Evolutionary conservation across 2,113 vertebrate species (phyloP).

Genomic region (Planiliza haematocheilus): DNA sequence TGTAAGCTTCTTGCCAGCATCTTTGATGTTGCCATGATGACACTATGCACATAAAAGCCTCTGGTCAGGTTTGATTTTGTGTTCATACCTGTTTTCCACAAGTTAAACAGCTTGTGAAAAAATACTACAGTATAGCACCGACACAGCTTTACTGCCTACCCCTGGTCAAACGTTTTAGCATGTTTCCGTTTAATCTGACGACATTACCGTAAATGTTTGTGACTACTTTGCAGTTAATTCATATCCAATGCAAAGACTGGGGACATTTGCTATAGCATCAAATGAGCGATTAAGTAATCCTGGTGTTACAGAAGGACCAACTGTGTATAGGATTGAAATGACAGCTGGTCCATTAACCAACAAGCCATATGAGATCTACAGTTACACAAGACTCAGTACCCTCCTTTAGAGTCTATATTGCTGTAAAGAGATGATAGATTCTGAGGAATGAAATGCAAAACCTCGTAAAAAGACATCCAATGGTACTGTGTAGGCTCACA

Average conservation of each 20-base stretch:
- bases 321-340: conserved; percentile 41
- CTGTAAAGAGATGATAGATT: conserved; percentile 10
- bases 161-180: neutral
- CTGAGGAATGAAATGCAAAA: conserved; percentile 29
- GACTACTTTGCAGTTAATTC: neutral
- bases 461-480: neutral
- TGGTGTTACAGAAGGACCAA: conserved; percentile 37
- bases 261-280: neutral
- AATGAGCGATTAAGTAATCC: conserved; percentile 28
- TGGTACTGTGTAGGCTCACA: conserved; percentile 1
- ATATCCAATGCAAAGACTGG: neutral
- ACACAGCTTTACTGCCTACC: neutral
- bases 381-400: conserved; percentile 37
- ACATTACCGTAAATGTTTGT: neutral
- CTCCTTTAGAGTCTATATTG: neutral
- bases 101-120: no score
- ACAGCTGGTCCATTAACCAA: conserved; percentile 45
- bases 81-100: neutral
- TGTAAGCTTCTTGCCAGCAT: neutral
- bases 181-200: neutral
- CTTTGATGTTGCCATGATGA: conserved; percentile 26
- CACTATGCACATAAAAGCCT: neutral
- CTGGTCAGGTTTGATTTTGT: conserved; percentile 15
- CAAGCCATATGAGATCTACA: conserved; percentile 35
- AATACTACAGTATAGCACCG: neutral